Evolutionary conservation across 2,113 vertebrate species (phyloP).

Genomic region (Proterorhinus semilunaris): DNA sequence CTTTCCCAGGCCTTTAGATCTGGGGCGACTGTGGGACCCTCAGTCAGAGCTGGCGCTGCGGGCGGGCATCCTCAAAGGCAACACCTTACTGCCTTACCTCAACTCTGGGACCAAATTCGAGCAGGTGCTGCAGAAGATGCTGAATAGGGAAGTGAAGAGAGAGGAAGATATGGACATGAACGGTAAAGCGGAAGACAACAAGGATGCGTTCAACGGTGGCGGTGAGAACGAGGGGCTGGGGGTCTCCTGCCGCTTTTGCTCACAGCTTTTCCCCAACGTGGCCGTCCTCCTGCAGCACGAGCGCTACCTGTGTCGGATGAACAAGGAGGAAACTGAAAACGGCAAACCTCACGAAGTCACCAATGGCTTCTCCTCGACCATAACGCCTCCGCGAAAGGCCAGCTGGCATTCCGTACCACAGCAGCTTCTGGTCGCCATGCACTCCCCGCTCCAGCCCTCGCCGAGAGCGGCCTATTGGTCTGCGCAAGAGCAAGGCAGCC

Average conservation of each 20-base stretch:
- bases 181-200: slow-evolving; percentile 34
- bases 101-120: slow-evolving; percentile 73
- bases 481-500: slow-evolving; percentile 58
- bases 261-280: slow-evolving; percentile 72
- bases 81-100: slow-evolving; percentile 68
- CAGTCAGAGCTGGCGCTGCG: slow-evolving; percentile 55
- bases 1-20: slow-evolving; percentile 35
- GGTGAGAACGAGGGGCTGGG: slow-evolving; percentile 29
- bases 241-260: slow-evolving; percentile 70
- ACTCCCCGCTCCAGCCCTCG: slow-evolving; percentile 57
- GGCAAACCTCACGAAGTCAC: slow-evolving; percentile 34
- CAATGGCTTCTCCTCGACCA: slow-evolving; percentile 62
- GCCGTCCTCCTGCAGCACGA: slow-evolving; percentile 75
- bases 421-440: slow-evolving; percentile 67
- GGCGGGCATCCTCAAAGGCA: slow-evolving; percentile 64
- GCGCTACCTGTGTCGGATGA: slow-evolving; percentile 72
- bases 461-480: slow-evolving; percentile 53
- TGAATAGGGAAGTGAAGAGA: slow-evolving; percentile 62
- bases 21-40: slow-evolving; percentile 65
- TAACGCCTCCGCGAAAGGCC: slow-evolving; percentile 59
- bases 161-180: slow-evolving; percentile 39
- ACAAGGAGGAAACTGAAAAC: slow-evolving; percentile 52
- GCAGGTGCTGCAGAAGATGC: slow-evolving; percentile 76
- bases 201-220: slow-evolving; percentile 38
- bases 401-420: slow-evolving; percentile 69